Base-by-base conservation (phyloP, 2,888 invertebrate species). In the Erebia ligea region DNA sequence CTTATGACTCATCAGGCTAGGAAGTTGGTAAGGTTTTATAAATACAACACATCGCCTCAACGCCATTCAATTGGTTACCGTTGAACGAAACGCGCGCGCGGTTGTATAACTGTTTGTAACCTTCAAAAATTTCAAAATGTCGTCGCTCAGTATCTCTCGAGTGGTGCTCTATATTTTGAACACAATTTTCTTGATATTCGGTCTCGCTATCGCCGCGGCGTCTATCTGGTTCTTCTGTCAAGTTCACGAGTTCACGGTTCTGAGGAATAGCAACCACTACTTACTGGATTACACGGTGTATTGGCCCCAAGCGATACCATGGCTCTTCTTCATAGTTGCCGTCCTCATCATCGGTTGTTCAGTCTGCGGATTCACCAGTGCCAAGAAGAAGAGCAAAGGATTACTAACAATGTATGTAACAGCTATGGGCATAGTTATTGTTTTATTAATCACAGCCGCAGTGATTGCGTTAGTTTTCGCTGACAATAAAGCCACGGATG, bases 231-330 rank as follows among this genome's bases (percentile, higher is more conserved):
- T 87, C 83, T 91, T 89, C 76, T 81, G 87, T 1, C 86, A 91
- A 75, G 80, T 91, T 8, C 79, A 86, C 75, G 77, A 79, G 59
- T 81, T 91, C 70, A 89, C 89, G 0, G 84, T 80, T 6, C 74
- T 91, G 15, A 78, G 91, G 9, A 90, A 91, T 73, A 77, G 82
- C 54, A 90, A 90, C 79, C 92, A 92, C 68, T 92, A 92, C 48
- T 75, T 90, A 0, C 79, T 92, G 73, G 92, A 93, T 75, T 93
- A 90, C 83, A 86, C 83, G 17, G 84, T 93, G 71, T 91, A 91
- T 73, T 93, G 91, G 92, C 90, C 92, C 0, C 92, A 93, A 76
- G 90, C 88, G 0, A 82, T 91, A 0, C 92, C 92, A 0, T 93
- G 92, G 92, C 79, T 92, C 71, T 93, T 92, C 71, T 83, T 92